A percentile compares a stretch with the other conserved stretches of the same genome.
These are phyloP conservation scores for Lacerta agilis DNA, from an alignment of 2,797 vertebrate genomes.

Conservation along the genomic window DNA sequence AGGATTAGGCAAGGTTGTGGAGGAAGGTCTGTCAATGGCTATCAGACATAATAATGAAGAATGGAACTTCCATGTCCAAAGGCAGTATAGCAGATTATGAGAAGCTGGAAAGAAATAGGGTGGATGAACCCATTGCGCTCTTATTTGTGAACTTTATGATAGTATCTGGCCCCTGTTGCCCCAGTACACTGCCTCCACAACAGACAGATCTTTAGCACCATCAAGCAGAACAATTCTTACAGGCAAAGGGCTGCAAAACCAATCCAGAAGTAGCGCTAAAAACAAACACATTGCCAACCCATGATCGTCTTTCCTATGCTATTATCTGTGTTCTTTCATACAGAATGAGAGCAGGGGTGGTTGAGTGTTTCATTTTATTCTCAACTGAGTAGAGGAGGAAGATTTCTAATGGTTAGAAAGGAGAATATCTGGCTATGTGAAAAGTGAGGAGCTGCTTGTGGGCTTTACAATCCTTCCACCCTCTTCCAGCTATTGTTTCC, in stretches of 20 bases:
- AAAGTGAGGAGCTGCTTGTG: constrained; percentile 21
- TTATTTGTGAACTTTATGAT: not conserved
- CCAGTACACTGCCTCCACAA: not conserved
- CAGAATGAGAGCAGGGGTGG: constrained; percentile 51
- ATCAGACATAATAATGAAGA: not conserved
- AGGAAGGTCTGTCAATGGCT: not conserved
- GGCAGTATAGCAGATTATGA: not conserved
- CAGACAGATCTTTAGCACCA: not conserved
- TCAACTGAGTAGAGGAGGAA: constrained; percentile 12
- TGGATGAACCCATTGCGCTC: not conserved
- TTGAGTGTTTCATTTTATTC: constrained; percentile 38
- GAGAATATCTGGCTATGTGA: not conserved
- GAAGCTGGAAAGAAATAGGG: not conserved
- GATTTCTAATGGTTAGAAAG: not conserved
- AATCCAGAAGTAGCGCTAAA: constrained; percentile 25
- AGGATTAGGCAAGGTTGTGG: not conserved
- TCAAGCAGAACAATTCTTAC: constrained; percentile 15
- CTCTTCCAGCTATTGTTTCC: not conserved
- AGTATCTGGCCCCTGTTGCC: not conserved
- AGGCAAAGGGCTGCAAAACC: not conserved
- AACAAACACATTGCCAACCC: constrained; percentile 13
- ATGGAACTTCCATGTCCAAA: not conserved
- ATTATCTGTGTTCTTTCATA: constrained; percentile 30
- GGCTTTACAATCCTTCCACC: not conserved
- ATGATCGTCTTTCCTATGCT: not conserved